These are phyloP conservation scores for Philaethria dido DNA, from an alignment of 2,888 invertebrate species.

Conservation along the genomic window DNA sequence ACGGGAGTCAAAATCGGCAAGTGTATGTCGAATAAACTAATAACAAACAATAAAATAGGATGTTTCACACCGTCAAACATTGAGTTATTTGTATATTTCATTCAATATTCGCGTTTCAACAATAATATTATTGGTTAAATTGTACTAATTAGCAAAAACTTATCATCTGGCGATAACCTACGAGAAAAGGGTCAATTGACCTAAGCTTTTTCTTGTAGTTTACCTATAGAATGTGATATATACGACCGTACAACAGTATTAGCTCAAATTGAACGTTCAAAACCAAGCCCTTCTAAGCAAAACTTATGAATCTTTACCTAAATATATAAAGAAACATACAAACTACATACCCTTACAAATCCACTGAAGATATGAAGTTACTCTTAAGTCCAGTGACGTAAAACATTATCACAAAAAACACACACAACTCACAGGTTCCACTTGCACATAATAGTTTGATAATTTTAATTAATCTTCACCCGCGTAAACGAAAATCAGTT, in stretches of 20 bases:
- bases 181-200: slow-evolving; percentile 42
- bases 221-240: neutral
- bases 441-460: slow-evolving; percentile 72
- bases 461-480: slow-evolving; percentile 77
- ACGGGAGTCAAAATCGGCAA: slow-evolving; percentile 13
- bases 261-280: neutral
- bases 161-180: slow-evolving; percentile 72
- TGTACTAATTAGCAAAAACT: slow-evolving; percentile 53
- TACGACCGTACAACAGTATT: neutral
- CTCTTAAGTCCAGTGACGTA: slow-evolving; percentile 72
- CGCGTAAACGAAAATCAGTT: slow-evolving; percentile 82
- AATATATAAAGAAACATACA: slow-evolving; percentile 69
- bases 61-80: neutral
- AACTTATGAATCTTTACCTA: slow-evolving; percentile 52
- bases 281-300: slow-evolving; percentile 12
- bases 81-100: neutral
- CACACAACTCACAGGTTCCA: slow-evolving; percentile 76
- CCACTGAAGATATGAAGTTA: slow-evolving; percentile 69
- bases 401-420: slow-evolving; percentile 78
- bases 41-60: slow-evolving; percentile 22
- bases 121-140: neutral
- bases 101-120: neutral
- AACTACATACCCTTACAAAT: slow-evolving; percentile 79
- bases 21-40: slow-evolving; percentile 9
- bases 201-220: slow-evolving; percentile 14